phyloP scores from a whole-genome alignment of 92 coral and sea anemone genomes.

The Virgularia gustaviana region DNA sequence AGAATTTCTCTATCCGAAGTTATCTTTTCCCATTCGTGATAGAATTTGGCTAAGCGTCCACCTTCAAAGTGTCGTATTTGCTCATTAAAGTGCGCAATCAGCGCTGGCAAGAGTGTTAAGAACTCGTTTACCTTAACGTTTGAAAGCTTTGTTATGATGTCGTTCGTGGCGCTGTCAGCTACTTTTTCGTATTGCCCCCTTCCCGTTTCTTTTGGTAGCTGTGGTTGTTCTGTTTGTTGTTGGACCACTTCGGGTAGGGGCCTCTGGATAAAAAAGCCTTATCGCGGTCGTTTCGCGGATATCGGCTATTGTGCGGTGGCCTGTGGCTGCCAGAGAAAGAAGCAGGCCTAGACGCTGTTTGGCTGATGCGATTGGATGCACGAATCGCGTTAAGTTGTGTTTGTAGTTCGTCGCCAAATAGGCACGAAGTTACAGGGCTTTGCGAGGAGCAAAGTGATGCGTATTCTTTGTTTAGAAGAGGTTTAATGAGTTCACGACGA shows the following conservation, averaged over 20 bases:
- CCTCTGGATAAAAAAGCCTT: constrained; percentile 32
- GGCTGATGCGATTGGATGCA: constrained; percentile 30
- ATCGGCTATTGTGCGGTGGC: neutral
- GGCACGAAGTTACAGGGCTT: neutral
- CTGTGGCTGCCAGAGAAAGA: neutral
- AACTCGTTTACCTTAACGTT: constrained; percentile 6
- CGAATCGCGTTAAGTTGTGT: constrained; percentile 5
- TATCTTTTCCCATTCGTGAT: constrained; percentile 19
- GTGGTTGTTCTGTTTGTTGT: neutral
- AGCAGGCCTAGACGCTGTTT: neutral
- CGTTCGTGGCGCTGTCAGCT: neutral
- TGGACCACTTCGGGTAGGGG: constrained; percentile 12
- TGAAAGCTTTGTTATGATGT: neutral
- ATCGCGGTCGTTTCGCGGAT: constrained; percentile 5
- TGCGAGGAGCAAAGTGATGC: constrained; percentile 11
- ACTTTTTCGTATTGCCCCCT: constrained; percentile 10
- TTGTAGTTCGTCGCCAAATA: constrained; percentile 20
- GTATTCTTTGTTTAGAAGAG: neutral
- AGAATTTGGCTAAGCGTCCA: neutral
- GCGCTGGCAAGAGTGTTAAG: neutral
- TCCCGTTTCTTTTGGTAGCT: constrained; percentile 6
- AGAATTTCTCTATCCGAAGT: constrained; percentile 8
- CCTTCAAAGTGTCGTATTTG: constrained; percentile 3
- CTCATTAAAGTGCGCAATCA: neutral
- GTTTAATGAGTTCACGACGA: constrained; percentile 20